A percentile compares a stretch with the other conserved stretches of the same genome.
Conservation (phyloP, 2,113 vertebrate genomes). For the Gobio gobio region DNA sequence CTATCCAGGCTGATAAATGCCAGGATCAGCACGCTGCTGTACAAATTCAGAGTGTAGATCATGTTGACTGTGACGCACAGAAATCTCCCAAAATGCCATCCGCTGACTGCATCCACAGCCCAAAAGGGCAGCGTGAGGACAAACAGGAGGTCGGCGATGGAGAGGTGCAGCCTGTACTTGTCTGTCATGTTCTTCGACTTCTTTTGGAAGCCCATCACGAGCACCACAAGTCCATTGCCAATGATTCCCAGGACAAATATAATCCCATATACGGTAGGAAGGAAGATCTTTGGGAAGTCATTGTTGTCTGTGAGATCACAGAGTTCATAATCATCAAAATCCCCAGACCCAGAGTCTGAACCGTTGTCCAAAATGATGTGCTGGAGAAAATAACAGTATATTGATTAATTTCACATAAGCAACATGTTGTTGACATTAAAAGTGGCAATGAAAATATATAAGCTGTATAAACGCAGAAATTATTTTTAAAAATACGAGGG, state of each 20-base stretch:
- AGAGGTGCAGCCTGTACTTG: conserved; percentile 95
- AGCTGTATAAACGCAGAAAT: neutral
- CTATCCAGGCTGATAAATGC: conserved; percentile 97
- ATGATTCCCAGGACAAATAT: conserved; percentile 91
- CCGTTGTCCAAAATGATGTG: conserved; percentile 69
- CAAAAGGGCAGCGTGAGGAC: conserved; percentile 96
- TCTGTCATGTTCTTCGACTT: conserved; percentile 95
- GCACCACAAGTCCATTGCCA: conserved; percentile 92
- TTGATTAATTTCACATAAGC: conserved; percentile 10
- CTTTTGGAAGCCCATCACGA: conserved; percentile 97
- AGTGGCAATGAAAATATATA: neutral
- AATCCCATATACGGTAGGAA: conserved; percentile 89
- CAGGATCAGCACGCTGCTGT: conserved; percentile 95
- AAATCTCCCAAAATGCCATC: conserved; percentile 89
- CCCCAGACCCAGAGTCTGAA: conserved; percentile 71
- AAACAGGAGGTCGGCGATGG: conserved; percentile 93
- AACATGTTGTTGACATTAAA: neutral
- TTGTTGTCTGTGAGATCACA: conserved; percentile 76
- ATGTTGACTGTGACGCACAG: conserved; percentile 90
- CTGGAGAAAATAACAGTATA: conserved; percentile 50
- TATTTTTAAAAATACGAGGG: neutral
- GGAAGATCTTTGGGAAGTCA: conserved; percentile 88
- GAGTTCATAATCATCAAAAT: conserved; percentile 75
- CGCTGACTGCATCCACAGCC: conserved; percentile 88
- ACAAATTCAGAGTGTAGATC: conserved; percentile 97